phyloP scores from a whole-genome alignment of 2,797 vertebrate genomes.

The Mus minutoides region DNA sequence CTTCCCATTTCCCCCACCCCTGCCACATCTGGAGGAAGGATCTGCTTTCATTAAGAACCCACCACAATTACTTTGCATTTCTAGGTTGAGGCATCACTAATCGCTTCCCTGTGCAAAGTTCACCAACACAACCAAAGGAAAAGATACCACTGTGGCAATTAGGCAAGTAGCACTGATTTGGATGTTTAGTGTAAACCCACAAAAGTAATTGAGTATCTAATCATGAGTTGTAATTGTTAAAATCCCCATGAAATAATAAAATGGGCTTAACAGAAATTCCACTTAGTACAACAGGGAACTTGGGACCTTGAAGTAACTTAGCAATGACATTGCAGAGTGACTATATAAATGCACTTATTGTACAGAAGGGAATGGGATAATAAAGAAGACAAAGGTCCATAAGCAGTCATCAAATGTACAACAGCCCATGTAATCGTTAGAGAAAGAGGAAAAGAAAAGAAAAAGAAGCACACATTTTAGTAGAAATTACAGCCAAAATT shows the following conservation, averaged over 20 bases:
- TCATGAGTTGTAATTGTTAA: slow-evolving; percentile 56
- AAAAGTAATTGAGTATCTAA: slow-evolving; percentile 36
- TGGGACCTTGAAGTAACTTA: slow-evolving; percentile 19
- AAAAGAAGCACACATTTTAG: neutral
- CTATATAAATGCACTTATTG: slow-evolving; percentile 29
- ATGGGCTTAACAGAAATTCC: slow-evolving; percentile 46
- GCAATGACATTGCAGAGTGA: neutral
- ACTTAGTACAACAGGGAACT: slow-evolving; percentile 11
- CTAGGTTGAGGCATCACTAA: slow-evolving; percentile 54
- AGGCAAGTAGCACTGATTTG: slow-evolving; percentile 26
- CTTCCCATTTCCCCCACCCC: slow-evolving; percentile 23
- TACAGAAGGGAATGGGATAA: slow-evolving; percentile 1
- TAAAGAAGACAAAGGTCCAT: neutral
- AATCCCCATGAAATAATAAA: slow-evolving; percentile 62
- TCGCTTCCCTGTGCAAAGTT: slow-evolving; percentile 33
- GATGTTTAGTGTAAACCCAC: slow-evolving; percentile 46
- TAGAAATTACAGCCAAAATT: slow-evolving; percentile 20
- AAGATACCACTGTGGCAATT: slow-evolving; percentile 4
- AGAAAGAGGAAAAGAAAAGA: neutral
- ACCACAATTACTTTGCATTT: slow-evolving; percentile 63
- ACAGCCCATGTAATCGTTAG: neutral
- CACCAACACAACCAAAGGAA: slow-evolving; percentile 24
- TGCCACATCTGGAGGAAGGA: neutral
- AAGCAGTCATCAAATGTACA: neutral
- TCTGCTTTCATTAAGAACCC: slow-evolving; percentile 65